A percentile compares a stretch with the other conserved stretches of the same genome.
These are phyloP conservation scores for Phylloscopus whistleri DNA, from an alignment of 2,113 vertebrate genomes.

Conservation along the genomic window DNA sequence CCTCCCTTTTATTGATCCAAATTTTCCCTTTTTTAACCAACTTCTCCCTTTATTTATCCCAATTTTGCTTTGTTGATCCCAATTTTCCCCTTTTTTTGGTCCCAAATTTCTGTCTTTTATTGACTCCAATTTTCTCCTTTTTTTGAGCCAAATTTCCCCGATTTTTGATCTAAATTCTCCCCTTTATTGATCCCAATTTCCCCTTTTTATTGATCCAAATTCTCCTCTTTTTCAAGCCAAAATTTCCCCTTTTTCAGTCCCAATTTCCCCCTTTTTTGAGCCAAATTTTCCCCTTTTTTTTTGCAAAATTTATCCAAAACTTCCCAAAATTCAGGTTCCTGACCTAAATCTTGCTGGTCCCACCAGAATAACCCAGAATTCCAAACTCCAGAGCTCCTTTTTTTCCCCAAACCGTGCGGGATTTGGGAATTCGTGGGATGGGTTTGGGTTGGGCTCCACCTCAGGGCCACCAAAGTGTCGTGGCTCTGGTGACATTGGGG, in stretches of 20 bases:
- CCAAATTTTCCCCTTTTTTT: too few species aligned
- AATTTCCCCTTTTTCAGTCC: not conserved
- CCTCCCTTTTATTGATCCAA: not conserved
- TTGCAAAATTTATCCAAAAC: not conserved
- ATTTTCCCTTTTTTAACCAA: not conserved
- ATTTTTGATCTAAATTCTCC: too few species aligned
- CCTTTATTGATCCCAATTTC: too few species aligned
- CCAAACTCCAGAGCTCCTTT: not conserved
- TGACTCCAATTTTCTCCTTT: too few species aligned
- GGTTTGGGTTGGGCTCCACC: not conserved
- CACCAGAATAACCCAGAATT: not conserved
- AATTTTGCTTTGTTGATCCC: not conserved
- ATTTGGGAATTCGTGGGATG: not conserved
- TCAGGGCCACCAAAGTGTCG: not conserved
- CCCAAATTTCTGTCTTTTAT: not conserved
- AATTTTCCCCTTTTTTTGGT: too few species aligned
- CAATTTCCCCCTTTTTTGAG: not conserved
- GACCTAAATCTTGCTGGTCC: accelerated
- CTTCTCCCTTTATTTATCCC: not conserved
- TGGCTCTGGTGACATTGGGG: not conserved
- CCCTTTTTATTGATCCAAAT: not conserved
- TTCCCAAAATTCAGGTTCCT: not conserved
- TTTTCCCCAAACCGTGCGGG: accelerated
- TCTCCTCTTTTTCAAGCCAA: not conserved
- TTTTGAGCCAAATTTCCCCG: too few species aligned